Evolutionary conservation across 1,140 invertebrate species (phyloP), one percentile per base, ranked within the genome.

Genomic region (Panulirus ornatus): DNA sequence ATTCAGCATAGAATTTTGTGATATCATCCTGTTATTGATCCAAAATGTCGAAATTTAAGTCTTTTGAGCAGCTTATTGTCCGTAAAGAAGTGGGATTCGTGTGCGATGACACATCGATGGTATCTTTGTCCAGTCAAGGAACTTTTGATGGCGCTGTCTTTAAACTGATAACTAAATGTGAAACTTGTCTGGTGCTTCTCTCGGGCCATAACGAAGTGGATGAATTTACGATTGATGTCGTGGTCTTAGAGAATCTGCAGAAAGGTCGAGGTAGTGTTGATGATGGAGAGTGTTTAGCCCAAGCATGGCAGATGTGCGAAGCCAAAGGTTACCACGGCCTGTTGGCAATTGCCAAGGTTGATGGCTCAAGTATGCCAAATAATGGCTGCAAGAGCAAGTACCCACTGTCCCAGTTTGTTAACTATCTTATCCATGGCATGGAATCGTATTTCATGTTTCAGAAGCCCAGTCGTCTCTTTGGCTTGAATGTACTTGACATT

Each of bases 381-480:
- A 75, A 63, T 34, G 63, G 58, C 14, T 38, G 22, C 30, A 34
- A 38, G 27, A 27, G 34, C 0, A 79, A 6, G 86, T 89, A 89
- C 78, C 34, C 58, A 0, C 27, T 75, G 38, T 40, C 63, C 5
- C 79, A 84, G 87, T 89, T 75, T 34, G 81, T 73, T 19, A 54
- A 89, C 47, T 82, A 47, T 5, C 11, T 89, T 0, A 42, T 89
- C 40, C 66, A 84, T 30, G 66, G 70, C 6, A n/a, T 83, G 0
- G 79, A 83, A 34, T 79, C 87, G 6, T 75, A 89, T 51, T 89
- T 75, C 79, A 89, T 89, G 87, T 89, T 89, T 36, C 44, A 75
- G 36, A 73, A 76, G 40, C 38, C 27, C 16, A 36, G 8, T 2
- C n/a, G 30, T 3, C 38, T 75, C 0, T 89, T 89, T 38, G 34